Evolutionary conservation across 2,113 vertebrate species (phyloP), one percentile per base, ranked within the genome.

Genomic region (Cathartes aura): DNA sequence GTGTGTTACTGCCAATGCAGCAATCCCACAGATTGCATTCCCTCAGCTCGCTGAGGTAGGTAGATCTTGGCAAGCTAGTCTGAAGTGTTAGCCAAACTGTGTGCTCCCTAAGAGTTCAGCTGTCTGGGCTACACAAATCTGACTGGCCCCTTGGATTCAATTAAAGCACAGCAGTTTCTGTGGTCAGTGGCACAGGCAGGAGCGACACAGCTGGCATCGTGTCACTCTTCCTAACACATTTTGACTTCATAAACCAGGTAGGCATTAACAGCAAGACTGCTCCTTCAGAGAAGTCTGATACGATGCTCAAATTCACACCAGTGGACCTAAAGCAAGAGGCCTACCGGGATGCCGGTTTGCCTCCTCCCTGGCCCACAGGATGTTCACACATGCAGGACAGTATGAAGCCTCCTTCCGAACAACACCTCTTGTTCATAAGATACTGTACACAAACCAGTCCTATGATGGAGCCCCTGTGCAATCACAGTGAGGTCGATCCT

Each of bases 301-400:
- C 11, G 21, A 23, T 43, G 74, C 66, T 64, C 34, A 29, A 17
- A 1, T n/a, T 56, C 50, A 43, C 36, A 72, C 26, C 45, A 16
- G 18, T 12, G 24, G 18, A 26, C 17, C 56, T 56, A 43, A 71
- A 80, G 52, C 47, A 82, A n/a, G 42, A 94, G 38, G 4, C 22
- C 14, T 29, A 14, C 20, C 38, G 52, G 62, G 8, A 24, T 12
- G 21, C 29, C 1, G 2, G 13, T 78, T 36, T 62, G 55, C 29
- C 22, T 74, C 7, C 10, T 75, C 42, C 32, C 32, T 55, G 18
- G 11, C 22, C 45, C 19, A 7, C 12, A 32, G 21, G 9, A 21
- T 4, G 15, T 6, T 45, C 42, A n/a, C 59, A 34, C 53, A 11
- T 1, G 4, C 23, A 32, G 34, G 82, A 45, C 0, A 0, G 40